Evolutionary conservation across 53 echinoderm and acorn worm genomes (phyloP).

Genomic region (Apostichopus leukothele): DNA sequence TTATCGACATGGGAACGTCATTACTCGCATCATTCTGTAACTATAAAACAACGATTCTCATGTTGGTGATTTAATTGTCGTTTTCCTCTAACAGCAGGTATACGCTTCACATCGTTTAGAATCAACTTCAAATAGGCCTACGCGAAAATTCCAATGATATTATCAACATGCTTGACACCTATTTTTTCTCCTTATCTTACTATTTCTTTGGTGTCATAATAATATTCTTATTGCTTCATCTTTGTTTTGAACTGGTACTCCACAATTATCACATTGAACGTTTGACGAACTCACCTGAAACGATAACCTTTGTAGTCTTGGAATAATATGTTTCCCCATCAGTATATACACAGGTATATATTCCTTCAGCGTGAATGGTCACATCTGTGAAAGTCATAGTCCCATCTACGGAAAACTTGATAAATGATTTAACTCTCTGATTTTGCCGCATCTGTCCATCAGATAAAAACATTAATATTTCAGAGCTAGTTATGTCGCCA

Average conservation of each 20-base stretch:
- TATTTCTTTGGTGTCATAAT: no score
- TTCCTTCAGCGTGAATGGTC: neutral
- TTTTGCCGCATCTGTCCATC: neutral
- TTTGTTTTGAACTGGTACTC: no score
- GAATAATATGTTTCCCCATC: neutral
- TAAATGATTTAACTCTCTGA: neutral
- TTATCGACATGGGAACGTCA: no score
- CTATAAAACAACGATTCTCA: neutral
- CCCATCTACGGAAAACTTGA: neutral
- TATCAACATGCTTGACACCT: no score
- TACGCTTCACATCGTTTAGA: no score
- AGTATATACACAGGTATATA: neutral
- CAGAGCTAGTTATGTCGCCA: neutral
- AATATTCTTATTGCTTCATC: no score
- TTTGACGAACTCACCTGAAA: neutral
- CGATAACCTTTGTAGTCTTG: neutral
- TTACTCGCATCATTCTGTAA: neutral
- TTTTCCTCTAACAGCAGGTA: no score
- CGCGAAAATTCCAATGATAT: neutral
- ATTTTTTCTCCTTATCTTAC: no score
- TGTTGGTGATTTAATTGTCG: no score
- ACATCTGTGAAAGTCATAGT: neutral
- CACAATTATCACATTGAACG: no score
- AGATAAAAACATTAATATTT: neutral
- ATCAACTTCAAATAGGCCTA: neutral